phyloP scores from a whole-genome alignment of 2,888 invertebrate species.

The Escarpia spicata region DNA sequence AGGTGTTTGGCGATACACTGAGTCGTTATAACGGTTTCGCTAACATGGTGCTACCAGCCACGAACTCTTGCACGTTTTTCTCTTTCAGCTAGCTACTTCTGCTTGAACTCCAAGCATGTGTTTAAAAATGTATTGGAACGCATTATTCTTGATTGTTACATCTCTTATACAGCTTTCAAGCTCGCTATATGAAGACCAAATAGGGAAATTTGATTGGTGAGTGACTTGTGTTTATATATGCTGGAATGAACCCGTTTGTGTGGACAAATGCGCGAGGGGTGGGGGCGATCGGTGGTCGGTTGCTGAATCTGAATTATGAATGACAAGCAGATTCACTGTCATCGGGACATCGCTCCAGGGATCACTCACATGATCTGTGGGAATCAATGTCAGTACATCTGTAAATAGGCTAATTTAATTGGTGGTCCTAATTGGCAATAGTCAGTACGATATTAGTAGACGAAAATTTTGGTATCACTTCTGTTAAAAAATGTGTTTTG shows the following conservation, averaged over 20 bases:
- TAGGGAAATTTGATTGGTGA: constrained; percentile 41
- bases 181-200: constrained; percentile 40
- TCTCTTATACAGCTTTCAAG: constrained; percentile 1
- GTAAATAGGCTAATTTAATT: too few species aligned
- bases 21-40: constrained; percentile 3
- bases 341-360: too few species aligned
- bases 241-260: background rate
- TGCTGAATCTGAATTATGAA: background rate
- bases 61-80: background rate
- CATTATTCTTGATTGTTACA: constrained; percentile 9
- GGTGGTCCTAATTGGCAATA: too few species aligned
- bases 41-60: background rate
- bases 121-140: constrained; percentile 3
- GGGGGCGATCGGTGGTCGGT: background rate
- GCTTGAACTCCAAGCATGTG: constrained; percentile 16
- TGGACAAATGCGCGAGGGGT: background rate
- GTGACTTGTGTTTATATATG: background rate
- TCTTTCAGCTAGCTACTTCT: background rate
- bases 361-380: too few species aligned
- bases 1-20: background rate
- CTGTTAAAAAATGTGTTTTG: too few species aligned
- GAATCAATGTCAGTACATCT: too few species aligned
- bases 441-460: too few species aligned
- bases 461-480: too few species aligned
- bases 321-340: background rate